Evolutionary conservation across 2,113 vertebrate genomes (phyloP), one percentile per base, ranked within the genome.

Genomic region (Oncorhynchus tshawytscha): DNA sequence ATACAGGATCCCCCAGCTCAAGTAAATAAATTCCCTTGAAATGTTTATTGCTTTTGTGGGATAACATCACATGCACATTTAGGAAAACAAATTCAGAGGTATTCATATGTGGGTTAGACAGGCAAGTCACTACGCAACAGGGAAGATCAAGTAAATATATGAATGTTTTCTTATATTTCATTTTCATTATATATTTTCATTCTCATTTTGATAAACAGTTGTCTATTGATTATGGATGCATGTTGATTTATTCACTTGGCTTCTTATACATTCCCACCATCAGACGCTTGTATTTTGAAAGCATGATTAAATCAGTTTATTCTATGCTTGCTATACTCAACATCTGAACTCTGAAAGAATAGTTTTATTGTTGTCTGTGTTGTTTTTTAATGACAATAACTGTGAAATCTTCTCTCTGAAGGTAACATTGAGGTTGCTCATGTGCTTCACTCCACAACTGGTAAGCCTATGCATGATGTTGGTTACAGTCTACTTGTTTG

Each of bases 401-500:
- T 20, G 25, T 20, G 24, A 39, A 67, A 3, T 78, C 59, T 45
- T 73, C 73, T 75, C 67, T 78, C 73, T 54, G 48, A 69, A 92
- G 91, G 70, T 93, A 57, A 92, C 91, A 34, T 71, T 93, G 69
- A 91, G 59, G 20, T 82, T 92, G 22, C 91, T 89, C 24, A 86
- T 93, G 87, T 88, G 86, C 82, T 89, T 92, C 78, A 89, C 90
- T 68, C 87, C 89, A 80, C 88, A 84, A 27, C 86, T 84, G 78
- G 92, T 91, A 85, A 83, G 78, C 29, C 13, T 57, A 49, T 54
- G 59, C 22, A 57, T 8, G 39, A 11, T 45, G 39, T 45, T 45
- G 39, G 45, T 15, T 16, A 16, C 51, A 54, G 51, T 54, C 12
- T 54, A 5, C 51, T 54, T 54, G 51, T 54, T 54, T 54, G 3